These are phyloP conservation scores for Drosophila hydei DNA, from an alignment of 1,140 invertebrate genomes.

Conservation along the genomic window DNA sequence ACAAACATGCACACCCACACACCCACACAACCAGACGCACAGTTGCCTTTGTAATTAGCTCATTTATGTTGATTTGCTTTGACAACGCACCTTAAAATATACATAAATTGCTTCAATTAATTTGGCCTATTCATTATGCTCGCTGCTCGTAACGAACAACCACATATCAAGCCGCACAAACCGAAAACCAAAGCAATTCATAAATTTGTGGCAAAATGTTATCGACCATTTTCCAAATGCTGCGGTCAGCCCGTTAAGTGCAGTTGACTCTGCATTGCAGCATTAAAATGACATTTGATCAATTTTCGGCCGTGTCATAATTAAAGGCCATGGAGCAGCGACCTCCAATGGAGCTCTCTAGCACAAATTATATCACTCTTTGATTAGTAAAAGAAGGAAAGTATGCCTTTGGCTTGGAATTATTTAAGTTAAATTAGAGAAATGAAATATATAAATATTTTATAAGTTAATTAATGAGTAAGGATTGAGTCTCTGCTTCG, in stretches of 20 bases:
- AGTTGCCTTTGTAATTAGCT: slow-evolving; percentile 60
- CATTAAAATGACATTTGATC: slow-evolving; percentile 27
- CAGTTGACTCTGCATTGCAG: slow-evolving; percentile 6
- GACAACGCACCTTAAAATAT: slow-evolving; percentile 58
- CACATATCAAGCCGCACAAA: slow-evolving; percentile 9
- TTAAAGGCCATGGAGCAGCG: slow-evolving; percentile 17
- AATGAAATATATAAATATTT: no score
- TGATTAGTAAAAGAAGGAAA: no score
- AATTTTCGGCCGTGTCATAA: slow-evolving; percentile 29
- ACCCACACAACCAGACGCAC: background rate
- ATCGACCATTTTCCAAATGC: slow-evolving; percentile 65
- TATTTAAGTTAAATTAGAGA: no score
- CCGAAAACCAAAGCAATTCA: slow-evolving; percentile 70
- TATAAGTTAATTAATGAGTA: no score
- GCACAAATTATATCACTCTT: no score
- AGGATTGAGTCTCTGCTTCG: no score
- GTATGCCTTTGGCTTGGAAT: no score
- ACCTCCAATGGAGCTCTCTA: no score
- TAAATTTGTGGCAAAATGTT: slow-evolving; percentile 70
- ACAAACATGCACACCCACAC: slow-evolving; percentile 11
- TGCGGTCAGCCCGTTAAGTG: slow-evolving; percentile 66
- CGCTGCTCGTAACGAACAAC: slow-evolving; percentile 10
- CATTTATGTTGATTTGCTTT: slow-evolving; percentile 80
- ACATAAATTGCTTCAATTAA: slow-evolving; percentile 74
- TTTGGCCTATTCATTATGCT: slow-evolving; percentile 71